Evolutionary conservation across 1,140 invertebrate genomes (phyloP), one percentile per base, ranked within the genome.

Genomic region (Proctacanthus coquilletti): DNA sequence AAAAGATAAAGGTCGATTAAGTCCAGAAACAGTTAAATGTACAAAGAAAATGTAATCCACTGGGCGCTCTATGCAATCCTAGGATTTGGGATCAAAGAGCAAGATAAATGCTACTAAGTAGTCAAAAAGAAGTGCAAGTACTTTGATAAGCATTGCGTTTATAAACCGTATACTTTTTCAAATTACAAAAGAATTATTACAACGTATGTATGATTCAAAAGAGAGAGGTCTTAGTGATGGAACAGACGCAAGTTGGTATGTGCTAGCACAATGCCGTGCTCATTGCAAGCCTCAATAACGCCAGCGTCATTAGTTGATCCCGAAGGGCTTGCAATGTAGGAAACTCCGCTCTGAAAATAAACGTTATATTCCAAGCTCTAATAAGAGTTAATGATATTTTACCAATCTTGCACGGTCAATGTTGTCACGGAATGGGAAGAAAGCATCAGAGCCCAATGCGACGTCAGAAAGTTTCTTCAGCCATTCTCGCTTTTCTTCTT

Each of bases 401-500:
- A 94, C 91, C 72, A 88, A 72, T 47, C 71, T 69, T 40, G 94
- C 93, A 48, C 93, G 72, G 61, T 98, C 93, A 34, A 98, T 82
- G 53, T 97, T 98, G 52, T 98, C 95, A 46, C 91, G 72, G 69
- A 98, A 98, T 21, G 94, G 94, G 65, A 98, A 97, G 68, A 98
- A 98, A 0, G 93, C 93, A 66, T 98, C 94, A 0, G 93, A 97
- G n/a, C 88, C 88, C 1, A 98, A 63, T 13, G 84, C 78, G 6
- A 98, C 93, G n/a, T 76, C 76, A 30, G 74, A 73, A 51, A 97
- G 61, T 44, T 84, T 64, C 11, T 65, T 66, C 4, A 86, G 63
- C 93, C 93, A 98, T 5, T 80, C 71, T 0, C 66, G 58, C 38
- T 75, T 76, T 42, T 98, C 85, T 20, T 64, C 56, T 44, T 72